phyloP scores from a whole-genome alignment of 2,888 invertebrate species.

The Scelioninae gen. 1 region DNA sequence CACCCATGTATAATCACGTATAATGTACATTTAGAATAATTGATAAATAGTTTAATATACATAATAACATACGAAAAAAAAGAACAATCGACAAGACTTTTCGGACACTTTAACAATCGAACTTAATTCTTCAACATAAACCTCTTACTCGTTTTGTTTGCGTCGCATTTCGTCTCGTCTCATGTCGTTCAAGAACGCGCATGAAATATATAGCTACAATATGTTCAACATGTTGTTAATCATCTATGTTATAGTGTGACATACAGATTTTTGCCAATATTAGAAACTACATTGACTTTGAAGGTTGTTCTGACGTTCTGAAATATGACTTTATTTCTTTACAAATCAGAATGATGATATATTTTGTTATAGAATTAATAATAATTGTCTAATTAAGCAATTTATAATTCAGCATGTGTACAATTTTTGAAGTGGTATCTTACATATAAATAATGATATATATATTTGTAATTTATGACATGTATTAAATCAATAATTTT shows the following conservation, averaged over 20 bases:
- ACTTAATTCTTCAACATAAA: constrained; percentile 50
- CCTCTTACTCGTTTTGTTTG: constrained; percentile 17
- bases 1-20: constrained; percentile 68
- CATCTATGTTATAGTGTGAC: constrained; percentile 53
- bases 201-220: constrained; percentile 66
- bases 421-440: too few species aligned
- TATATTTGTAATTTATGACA: too few species aligned
- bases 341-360: too few species aligned
- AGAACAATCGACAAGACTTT: constrained; percentile 55
- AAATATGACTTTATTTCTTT: too few species aligned
- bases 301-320: too few species aligned
- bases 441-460: too few species aligned
- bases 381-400: too few species aligned
- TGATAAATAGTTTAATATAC: constrained; percentile 69
- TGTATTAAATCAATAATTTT: too few species aligned
- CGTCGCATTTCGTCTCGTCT: constrained; percentile 20
- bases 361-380: too few species aligned
- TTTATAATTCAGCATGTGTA: too few species aligned
- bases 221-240: constrained; percentile 66
- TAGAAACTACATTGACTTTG: too few species aligned
- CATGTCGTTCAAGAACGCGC: constrained; percentile 37
- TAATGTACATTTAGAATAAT: constrained; percentile 66
- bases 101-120: constrained; percentile 61
- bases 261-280: too few species aligned
- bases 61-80: constrained; percentile 67